These are phyloP conservation scores for Psittacula cyanocephala DNA, from an alignment of 2,113 vertebrate species.

Conservation along the genomic window DNA sequence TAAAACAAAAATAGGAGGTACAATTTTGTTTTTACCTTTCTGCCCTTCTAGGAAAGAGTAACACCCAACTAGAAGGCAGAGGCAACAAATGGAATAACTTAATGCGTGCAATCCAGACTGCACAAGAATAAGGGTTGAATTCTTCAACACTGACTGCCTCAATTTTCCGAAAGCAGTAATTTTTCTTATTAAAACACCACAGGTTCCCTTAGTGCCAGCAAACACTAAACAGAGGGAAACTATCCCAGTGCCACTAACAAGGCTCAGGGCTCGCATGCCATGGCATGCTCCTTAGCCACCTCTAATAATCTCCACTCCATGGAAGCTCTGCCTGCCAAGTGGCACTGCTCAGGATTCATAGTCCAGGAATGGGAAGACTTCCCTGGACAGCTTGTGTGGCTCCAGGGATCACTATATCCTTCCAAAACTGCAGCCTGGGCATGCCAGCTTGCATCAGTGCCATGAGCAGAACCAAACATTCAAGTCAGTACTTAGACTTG, in stretches of 20 bases:
- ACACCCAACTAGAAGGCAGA: background rate
- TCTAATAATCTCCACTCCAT: background rate
- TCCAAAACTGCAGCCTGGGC: background rate
- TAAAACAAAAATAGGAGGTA: background rate
- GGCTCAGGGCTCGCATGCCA: rapidly evolving
- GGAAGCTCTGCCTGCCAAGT: rapidly evolving
- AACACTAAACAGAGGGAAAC: background rate
- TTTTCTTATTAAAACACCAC: background rate
- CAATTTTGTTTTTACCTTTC: background rate
- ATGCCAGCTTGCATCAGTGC: rapidly evolving
- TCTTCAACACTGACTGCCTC: background rate
- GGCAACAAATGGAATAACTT: background rate
- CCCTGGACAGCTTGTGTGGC: background rate
- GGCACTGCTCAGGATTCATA: background rate
- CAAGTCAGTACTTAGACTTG: background rate
- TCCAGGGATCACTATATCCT: background rate
- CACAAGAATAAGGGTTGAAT: background rate
- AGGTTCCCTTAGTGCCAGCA: background rate
- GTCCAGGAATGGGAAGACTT: background rate
- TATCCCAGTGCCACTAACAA: background rate
- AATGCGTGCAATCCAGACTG: background rate
- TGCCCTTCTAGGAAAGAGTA: background rate
- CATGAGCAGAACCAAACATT: rapidly evolving
- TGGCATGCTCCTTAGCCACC: background rate
- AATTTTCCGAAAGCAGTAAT: background rate